These are phyloP conservation scores for Dolichallabes microphthalmus DNA, from an alignment of 2,113 vertebrate species.

Conservation along the genomic window DNA sequence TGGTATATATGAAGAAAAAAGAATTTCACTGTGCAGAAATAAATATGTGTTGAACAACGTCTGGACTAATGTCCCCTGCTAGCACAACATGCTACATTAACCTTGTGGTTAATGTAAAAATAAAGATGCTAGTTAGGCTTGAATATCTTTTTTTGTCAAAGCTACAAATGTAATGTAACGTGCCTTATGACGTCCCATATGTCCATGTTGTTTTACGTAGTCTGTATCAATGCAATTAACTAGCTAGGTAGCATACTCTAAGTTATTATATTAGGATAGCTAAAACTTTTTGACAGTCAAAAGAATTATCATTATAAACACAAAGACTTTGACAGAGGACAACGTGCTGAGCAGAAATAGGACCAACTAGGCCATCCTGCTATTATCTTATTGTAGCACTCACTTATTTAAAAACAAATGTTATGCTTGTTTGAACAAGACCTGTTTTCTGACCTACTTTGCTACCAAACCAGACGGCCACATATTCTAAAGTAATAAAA, in stretches of 20 bases:
- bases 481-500: background rate
- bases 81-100: background rate
- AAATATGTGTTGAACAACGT: too few species aligned
- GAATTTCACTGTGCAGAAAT: too few species aligned
- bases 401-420: conserved; percentile 28
- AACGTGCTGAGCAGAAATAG: conserved; percentile 39
- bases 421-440: background rate
- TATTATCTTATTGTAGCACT: conserved; percentile 10
- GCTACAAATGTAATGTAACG: background rate
- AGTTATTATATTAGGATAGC: too few species aligned
- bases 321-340: conserved; percentile 22
- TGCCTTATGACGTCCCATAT: background rate
- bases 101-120: background rate
- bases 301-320: conserved; percentile 44
- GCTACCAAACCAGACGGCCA: background rate
- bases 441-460: conserved; percentile 3
- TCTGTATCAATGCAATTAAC: background rate
- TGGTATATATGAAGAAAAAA: too few species aligned
- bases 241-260: background rate
- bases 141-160: background rate
- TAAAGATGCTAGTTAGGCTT: background rate
- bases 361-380: conserved; percentile 8
- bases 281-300: too few species aligned
- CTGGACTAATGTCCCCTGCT: background rate
- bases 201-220: background rate